These are phyloP conservation scores for Harpalus rubripes DNA, from an alignment of 2,888 invertebrate genomes.

Conservation along the genomic window DNA sequence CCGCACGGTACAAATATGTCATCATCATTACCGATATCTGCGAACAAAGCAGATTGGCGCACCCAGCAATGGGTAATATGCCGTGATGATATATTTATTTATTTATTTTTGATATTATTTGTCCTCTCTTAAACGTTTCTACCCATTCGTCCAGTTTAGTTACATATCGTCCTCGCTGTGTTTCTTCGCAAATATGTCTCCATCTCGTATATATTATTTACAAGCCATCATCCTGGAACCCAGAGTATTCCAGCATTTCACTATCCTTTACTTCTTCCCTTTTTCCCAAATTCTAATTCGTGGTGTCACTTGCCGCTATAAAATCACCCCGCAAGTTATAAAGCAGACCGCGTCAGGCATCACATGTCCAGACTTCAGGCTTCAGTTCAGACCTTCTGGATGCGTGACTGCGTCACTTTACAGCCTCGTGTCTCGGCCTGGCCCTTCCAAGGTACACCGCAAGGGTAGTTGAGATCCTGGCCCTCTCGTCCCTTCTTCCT, in stretches of 20 bases:
- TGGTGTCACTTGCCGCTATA: conserved; percentile 11
- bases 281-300: conserved; percentile 11
- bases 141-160: no score
- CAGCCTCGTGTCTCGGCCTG: conserved; percentile 2
- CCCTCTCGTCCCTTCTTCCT: background rate
- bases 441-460: conserved; percentile 2
- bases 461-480: background rate
- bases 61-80: no score
- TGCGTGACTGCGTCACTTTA: conserved; percentile 35
- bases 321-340: conserved; percentile 10
- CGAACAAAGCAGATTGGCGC: no score
- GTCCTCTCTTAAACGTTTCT: no score
- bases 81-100: no score
- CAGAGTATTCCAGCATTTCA: background rate
- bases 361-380: background rate
- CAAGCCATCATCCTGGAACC: no score
- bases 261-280: conserved; percentile 1
- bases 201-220: no score
- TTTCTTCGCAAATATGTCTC: no score
- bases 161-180: no score
- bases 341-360: background rate
- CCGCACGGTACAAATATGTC: no score
- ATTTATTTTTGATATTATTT: no score
- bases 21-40: no score
- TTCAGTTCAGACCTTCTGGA: background rate